A percentile compares a stretch with the other conserved stretches of the same genome.
Evolutionary conservation across 1,140 invertebrate genomes (phyloP).

Genomic region (Lamellibrachia luymesi): DNA sequence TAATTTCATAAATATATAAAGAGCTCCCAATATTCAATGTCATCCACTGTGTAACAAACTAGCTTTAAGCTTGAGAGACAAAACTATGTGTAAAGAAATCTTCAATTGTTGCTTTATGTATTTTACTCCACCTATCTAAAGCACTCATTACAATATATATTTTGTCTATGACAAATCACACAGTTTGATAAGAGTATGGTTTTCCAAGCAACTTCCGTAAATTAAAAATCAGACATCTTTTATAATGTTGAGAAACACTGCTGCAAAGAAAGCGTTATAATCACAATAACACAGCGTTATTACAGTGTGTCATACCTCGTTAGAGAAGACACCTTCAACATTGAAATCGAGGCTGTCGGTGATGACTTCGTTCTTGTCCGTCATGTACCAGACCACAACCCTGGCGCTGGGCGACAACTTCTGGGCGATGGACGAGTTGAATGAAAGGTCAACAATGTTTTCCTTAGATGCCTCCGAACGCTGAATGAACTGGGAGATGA

Average conservation of each 20-base stretch:
- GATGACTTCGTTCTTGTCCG: slow-evolving; percentile 74
- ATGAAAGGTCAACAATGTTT: not conserved
- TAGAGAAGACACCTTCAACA: slow-evolving; percentile 74
- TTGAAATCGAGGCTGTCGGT: slow-evolving; percentile 80
- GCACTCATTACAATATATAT: too few species aligned
- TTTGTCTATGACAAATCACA: too few species aligned
- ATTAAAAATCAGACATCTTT: not conserved
- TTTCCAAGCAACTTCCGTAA: too few species aligned
- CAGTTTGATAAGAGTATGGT: too few species aligned
- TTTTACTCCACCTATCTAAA: too few species aligned
- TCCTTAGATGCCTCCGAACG: not conserved
- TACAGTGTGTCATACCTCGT: slow-evolving; percentile 10
- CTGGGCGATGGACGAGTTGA: slow-evolving; percentile 45
- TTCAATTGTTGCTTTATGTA: too few species aligned
- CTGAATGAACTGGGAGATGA: not conserved
- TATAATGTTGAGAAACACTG: not conserved
- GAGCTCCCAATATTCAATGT: too few species aligned
- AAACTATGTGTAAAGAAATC: too few species aligned
- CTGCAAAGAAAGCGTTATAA: not conserved
- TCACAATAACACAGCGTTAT: not conserved
- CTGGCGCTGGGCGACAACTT: slow-evolving; percentile 82
- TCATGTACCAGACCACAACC: slow-evolving; percentile 72
- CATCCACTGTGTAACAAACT: too few species aligned
- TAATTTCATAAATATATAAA: too few species aligned
- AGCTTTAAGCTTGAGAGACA: too few species aligned